phyloP scores from a whole-genome alignment of 2,797 vertebrate species.

The Chelonia mydas region DNA sequence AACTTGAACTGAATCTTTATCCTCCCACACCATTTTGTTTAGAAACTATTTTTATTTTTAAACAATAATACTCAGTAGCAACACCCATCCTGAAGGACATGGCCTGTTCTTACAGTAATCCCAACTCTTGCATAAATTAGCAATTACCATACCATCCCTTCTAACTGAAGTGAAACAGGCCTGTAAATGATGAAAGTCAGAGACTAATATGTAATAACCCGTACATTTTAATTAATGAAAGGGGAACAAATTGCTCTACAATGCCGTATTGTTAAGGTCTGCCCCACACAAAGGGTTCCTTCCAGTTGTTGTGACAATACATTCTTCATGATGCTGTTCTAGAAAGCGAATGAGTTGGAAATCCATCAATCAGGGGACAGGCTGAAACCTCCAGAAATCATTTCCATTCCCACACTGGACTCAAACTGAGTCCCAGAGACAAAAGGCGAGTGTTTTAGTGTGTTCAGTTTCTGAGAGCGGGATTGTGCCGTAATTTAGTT shows the following conservation, averaged over 20 bases:
- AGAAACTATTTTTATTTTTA: conserved; percentile 74
- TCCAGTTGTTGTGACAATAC: background rate
- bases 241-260: conserved; percentile 45
- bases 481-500: background rate
- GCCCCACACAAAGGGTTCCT: conserved; percentile 4
- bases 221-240: conserved; percentile 63
- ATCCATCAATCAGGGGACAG: background rate
- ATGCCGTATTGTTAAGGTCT: background rate
- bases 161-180: background rate
- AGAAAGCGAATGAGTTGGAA: conserved; percentile 15
- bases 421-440: background rate
- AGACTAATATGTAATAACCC: conserved; percentile 41
- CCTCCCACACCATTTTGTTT: conserved; percentile 69
- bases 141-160: conserved; percentile 16
- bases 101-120: conserved; percentile 1
- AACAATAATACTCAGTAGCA: conserved; percentile 64
- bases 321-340: background rate
- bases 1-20: conserved; percentile 59
- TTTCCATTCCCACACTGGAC: background rate
- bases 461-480: background rate
- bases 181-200: background rate
- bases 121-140: background rate
- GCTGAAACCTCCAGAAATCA: background rate
- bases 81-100: conserved; percentile 62
- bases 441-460: background rate